These are phyloP conservation scores for Agonopterix arenella DNA, from an alignment of 2,888 invertebrate genomes.

Conservation along the genomic window DNA sequence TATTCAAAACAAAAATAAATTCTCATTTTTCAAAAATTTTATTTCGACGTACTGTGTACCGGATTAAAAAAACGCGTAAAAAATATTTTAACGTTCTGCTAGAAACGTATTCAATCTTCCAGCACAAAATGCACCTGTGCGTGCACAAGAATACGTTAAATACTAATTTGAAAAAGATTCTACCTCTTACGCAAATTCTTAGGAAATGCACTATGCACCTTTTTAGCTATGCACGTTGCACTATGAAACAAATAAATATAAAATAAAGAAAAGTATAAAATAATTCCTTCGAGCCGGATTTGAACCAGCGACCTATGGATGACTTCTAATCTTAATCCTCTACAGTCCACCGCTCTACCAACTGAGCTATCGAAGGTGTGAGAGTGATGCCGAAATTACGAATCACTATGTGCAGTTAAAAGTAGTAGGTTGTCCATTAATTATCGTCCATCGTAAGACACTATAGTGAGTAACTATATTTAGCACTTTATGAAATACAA, in stretches of 20 bases:
- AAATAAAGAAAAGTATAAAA: slow-evolving; percentile 12
- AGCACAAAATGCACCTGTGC: too few species aligned
- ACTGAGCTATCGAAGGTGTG: slow-evolving; percentile 76
- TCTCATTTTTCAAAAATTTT: background rate
- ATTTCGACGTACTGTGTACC: too few species aligned
- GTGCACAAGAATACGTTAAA: too few species aligned
- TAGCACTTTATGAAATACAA: too few species aligned
- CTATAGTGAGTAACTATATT: too few species aligned
- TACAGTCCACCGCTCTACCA: slow-evolving; percentile 79
- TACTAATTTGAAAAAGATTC: too few species aligned
- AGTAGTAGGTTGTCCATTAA: too few species aligned
- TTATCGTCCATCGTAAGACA: too few species aligned
- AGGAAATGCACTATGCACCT: background rate
- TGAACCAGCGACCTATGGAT: slow-evolving; percentile 79
- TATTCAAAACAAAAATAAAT: background rate
- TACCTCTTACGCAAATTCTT: too few species aligned
- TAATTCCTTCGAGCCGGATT: slow-evolving; percentile 75
- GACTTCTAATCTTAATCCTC: slow-evolving; percentile 28
- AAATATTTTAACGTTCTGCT: too few species aligned
- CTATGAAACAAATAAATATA: background rate
- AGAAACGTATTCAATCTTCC: too few species aligned
- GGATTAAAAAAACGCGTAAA: too few species aligned
- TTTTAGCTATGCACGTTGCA: slow-evolving; percentile 1
- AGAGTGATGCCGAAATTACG: slow-evolving; percentile 15
- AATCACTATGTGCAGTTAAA: background rate